Conservation (phyloP, 2,888 invertebrate species). For the Meiosimyza decipiens region DNA sequence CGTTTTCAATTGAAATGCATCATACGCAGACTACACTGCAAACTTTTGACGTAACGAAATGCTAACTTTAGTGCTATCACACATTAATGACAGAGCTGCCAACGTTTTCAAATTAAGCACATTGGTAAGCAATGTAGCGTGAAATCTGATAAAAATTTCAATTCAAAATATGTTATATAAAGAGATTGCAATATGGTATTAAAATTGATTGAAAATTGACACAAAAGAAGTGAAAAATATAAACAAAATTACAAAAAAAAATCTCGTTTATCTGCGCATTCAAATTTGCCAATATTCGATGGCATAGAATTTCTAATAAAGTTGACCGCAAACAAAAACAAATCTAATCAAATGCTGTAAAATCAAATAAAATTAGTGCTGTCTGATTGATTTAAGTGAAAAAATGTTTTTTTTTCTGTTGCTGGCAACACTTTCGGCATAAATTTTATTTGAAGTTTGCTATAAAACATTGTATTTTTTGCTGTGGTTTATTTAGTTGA, state of each 20-base stretch:
- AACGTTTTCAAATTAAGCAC: conserved; percentile 5
- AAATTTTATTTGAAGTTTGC: no score
- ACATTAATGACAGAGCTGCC: background rate
- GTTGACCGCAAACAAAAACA: background rate
- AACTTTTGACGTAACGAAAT: no score
- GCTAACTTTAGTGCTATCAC: no score
- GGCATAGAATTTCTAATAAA: conserved; percentile 4
- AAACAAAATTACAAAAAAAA: background rate
- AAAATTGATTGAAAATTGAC: background rate
- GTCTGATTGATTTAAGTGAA: background rate
- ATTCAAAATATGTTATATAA: background rate
- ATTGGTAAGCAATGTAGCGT: background rate
- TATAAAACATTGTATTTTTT: no score
- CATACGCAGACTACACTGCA: no score
- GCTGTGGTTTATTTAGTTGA: no score
- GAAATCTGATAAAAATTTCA: conserved; percentile 1
- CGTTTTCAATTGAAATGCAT: no score
- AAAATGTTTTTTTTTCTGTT: background rate
- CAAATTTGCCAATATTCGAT: background rate
- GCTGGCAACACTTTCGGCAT: no score
- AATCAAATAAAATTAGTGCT: background rate
- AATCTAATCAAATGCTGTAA: conserved; percentile 2
- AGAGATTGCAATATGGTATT: background rate
- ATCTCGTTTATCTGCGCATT: background rate
- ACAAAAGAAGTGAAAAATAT: no score